These are phyloP conservation scores for Nymphicus hollandicus DNA, from an alignment of 2,113 vertebrate genomes.

Conservation along the genomic window DNA sequence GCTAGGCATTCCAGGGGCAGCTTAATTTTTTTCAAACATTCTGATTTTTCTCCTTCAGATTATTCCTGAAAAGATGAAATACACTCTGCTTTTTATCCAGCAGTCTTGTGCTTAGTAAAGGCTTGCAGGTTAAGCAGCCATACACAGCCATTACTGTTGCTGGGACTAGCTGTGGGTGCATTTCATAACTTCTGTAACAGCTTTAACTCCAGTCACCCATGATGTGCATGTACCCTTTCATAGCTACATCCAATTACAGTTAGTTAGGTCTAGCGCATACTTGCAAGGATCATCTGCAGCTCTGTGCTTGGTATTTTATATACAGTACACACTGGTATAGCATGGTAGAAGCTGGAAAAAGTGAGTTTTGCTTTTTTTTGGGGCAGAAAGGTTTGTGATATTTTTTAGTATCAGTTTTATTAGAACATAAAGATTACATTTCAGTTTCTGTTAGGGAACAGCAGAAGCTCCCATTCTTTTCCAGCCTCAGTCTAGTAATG, in stretches of 20 bases:
- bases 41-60: not conserved
- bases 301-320: not conserved
- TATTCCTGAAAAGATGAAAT: not conserved
- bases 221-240: not conserved
- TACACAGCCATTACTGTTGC: not conserved
- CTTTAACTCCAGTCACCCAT: not conserved
- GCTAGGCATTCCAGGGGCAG: not conserved
- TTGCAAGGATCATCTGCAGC: not conserved
- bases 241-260: not conserved
- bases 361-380: not conserved
- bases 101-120: not conserved
- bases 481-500: not conserved
- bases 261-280: not conserved
- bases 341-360: not conserved
- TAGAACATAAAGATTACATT: not conserved
- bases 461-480: not conserved
- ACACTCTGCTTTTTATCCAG: not conserved
- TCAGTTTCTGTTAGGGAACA: not conserved
- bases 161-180: not conserved
- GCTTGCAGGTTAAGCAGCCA: not conserved
- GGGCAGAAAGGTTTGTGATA: not conserved
- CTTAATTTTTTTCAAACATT: not conserved
- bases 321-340: not conserved
- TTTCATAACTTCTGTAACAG: not conserved
- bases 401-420: not conserved